Evolutionary conservation across 1,140 invertebrate species (phyloP).

Genomic region (Schlechtendalia chinensis): DNA sequence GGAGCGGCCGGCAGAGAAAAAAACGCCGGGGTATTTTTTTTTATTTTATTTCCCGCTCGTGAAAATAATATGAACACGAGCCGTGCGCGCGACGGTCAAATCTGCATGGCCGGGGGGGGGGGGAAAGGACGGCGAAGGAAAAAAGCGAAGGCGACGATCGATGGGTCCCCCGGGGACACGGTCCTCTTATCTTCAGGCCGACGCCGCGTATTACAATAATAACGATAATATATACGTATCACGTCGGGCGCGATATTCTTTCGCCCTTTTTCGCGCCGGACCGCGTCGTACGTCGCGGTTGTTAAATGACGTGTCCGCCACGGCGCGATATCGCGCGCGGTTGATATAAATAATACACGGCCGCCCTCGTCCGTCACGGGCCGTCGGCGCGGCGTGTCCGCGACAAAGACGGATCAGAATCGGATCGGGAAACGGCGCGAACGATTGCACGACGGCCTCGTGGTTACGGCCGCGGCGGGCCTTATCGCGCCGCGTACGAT

Average conservation of each 20-base stretch:
- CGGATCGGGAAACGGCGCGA: constrained; percentile 7
- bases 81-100: constrained; percentile 22
- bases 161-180: constrained; percentile 38
- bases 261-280: background rate
- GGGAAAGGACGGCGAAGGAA: background rate
- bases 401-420: constrained; percentile 43
- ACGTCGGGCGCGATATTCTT: too few species aligned
- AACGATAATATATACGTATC: too few species aligned
- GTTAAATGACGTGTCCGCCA: constrained; percentile 49
- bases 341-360: constrained; percentile 29
- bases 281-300: background rate
- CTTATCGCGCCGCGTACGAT: too few species aligned
- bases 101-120: constrained; percentile 37
- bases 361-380: constrained; percentile 35
- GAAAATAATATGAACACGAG: constrained; percentile 16
- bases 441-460: too few species aligned
- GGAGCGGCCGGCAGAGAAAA: too few species aligned
- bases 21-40: too few species aligned
- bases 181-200: too few species aligned
- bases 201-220: too few species aligned
- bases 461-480: too few species aligned
- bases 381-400: constrained; percentile 11
- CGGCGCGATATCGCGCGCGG: background rate
- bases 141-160: constrained; percentile 1
- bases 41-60: too few species aligned